Base-by-base conservation (phyloP, 1,140 invertebrate species). In the Megathymus violae region DNA sequence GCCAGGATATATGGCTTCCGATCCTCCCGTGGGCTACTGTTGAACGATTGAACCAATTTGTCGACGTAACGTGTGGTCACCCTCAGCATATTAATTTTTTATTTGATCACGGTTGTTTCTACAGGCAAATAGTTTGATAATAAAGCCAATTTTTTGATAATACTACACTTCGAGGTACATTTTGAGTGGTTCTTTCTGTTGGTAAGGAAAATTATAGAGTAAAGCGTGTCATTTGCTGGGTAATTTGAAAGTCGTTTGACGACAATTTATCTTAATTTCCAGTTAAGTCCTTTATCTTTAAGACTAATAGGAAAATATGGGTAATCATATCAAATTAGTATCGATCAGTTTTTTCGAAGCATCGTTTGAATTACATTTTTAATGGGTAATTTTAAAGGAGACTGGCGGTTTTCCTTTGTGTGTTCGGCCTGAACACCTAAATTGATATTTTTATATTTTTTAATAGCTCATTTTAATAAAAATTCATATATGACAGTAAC, bases 81-180 rank as follows among this genome's bases (percentile, higher is more conserved):
- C 82, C 83, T 80, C 77, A 47, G 40, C 65, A 76, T 65, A 74
- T 90, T 78, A 88, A 90, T 90, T 87, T 89, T 90, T 90, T 82
- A 90, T 89, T 82, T 73, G 88, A 83, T 86, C 85, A 85, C 84
- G 85, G 83, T 80, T 75, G 76, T 87, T 85, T 85, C 75, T 38
- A 72, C 58, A 64, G 76, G 78, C 79, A 72, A 81, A 83, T 78
- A 76, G 77, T 85, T 85, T 78, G 62, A 69, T 90, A 90, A 90
- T 90, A 84, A 82, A 88, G 86, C 80, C 86, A 90, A 90, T 90
- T 90, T 88, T 88, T 89, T 84, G 75, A 79, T 89, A 88, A 89
- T 88, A 75, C 78, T 62, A 77, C 69, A 71, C 64, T 62, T 62
- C 65, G 62, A 68, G 56, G 62, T 72, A 54, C 64, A 78, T 78